Base-by-base conservation (phyloP, 1,140 invertebrate species). In the Drosophila seguyi region DNA sequence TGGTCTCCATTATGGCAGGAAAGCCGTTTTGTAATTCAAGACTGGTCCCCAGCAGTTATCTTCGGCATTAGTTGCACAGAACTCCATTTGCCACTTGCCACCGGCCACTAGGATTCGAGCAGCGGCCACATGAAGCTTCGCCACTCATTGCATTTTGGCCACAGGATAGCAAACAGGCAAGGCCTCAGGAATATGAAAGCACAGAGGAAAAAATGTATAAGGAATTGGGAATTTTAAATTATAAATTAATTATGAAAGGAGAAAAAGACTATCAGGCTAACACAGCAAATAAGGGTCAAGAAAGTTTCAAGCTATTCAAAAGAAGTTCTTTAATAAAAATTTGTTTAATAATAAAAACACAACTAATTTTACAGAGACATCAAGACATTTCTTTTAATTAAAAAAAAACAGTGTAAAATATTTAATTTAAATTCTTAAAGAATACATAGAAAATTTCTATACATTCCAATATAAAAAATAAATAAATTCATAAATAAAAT, bases 91-190 rank as follows among this genome's bases (percentile, higher is more conserved):
- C 52, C 50, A n/a, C 16, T 77, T 42, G 60, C 38, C 36, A 38
- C 13, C 14, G 5, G 36, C 65, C 29, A 34, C 50, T 10, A 20
- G 31, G 31, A 6, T 31, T 16, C 16, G 25, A 42, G 68, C 56
- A 67, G 58, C 39, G 61, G 78, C 78, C 73, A 86, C 69, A 58
- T 81, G 74, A 85, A 55, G 79, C 75, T 79, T 31, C 41, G 63
- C n/a, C 62, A 62, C 53, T 52, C 56, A 69, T 75, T 86, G 75
- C 67, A 66, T 62, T 52, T 36, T 52, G 27, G 10, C 27, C 47
- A 50, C n/a, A 50, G 27, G 13, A n/a, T 18, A 3, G 47, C n/a
- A 50, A 50, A 50, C 47, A 50, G 18, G 47, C 5, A n/a, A 47
- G 16, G 16, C 8, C 22, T 5, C 18, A 18, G 47, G 47, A 50